Conservation (phyloP, 2,113 vertebrate species). For the Ictalurus furcatus region DNA sequence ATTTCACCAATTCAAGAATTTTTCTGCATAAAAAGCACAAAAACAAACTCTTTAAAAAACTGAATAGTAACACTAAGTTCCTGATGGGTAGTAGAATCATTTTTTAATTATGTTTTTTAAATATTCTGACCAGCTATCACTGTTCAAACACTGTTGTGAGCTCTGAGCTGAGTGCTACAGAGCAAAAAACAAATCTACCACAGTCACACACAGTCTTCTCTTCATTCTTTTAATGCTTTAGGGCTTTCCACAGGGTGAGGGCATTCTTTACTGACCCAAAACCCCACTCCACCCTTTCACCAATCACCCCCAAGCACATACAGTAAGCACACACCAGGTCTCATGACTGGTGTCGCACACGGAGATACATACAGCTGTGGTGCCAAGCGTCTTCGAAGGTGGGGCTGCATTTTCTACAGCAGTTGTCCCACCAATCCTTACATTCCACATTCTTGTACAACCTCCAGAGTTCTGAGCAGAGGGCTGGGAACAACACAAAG, state of each 20-base stretch:
- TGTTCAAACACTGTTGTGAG: background rate
- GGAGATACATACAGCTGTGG: slow-evolving; percentile 31
- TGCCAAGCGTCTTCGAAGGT: slow-evolving; percentile 39
- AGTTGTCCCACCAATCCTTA: slow-evolving; percentile 49
- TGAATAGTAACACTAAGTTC: background rate
- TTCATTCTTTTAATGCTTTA: slow-evolving; percentile 34
- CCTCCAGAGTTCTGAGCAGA: slow-evolving; percentile 19
- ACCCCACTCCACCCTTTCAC: slow-evolving; percentile 34
- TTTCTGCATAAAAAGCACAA: no score
- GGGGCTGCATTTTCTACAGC: slow-evolving; percentile 51
- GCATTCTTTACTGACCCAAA: slow-evolving; percentile 16
- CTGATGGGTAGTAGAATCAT: background rate
- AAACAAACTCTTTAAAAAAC: no score
- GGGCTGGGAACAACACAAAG: background rate
- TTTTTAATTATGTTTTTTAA: background rate
- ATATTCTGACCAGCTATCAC: background rate
- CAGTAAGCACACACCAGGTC: slow-evolving; percentile 39
- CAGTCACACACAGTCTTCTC: background rate
- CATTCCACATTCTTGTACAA: slow-evolving; percentile 56
- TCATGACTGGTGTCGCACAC: slow-evolving; percentile 58
- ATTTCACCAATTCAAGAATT: no score
- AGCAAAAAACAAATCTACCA: background rate
- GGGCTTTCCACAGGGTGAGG: slow-evolving; percentile 16
- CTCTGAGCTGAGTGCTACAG: background rate
- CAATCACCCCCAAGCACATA: slow-evolving; percentile 40